A percentile compares a stretch with the other conserved stretches of the same genome.
Evolutionary conservation across 1,140 invertebrate species (phyloP).

Genomic region (Trachelipus rathkii): DNA sequence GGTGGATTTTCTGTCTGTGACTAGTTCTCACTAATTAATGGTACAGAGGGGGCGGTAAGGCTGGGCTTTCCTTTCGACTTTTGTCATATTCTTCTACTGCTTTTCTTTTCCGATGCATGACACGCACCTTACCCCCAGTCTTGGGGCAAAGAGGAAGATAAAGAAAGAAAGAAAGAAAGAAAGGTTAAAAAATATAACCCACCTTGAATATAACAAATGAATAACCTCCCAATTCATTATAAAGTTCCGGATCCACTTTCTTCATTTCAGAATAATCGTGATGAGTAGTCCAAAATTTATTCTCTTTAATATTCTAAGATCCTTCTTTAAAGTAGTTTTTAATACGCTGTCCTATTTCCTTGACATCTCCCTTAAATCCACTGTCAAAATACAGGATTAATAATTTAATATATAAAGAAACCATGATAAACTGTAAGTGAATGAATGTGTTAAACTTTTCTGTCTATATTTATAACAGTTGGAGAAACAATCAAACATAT

Average conservation of each 20-base stretch:
- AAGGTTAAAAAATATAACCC: neutral
- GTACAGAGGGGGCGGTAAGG: too few relatives aligned
- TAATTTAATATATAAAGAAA: neutral
- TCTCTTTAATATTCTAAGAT: constrained; percentile 27
- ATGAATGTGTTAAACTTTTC: too few relatives aligned
- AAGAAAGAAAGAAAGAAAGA: too few relatives aligned
- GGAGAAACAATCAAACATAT: too few relatives aligned
- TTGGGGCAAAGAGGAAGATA: too few relatives aligned
- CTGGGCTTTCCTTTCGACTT: too few relatives aligned
- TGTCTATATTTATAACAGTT: too few relatives aligned
- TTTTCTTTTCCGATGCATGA: too few relatives aligned
- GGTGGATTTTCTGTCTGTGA: too few relatives aligned
- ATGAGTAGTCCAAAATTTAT: constrained; percentile 33
- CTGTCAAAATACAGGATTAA: neutral
- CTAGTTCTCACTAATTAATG: too few relatives aligned
- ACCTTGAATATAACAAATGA: constrained; percentile 38
- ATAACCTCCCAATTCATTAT: constrained; percentile 24
- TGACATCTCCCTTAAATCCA: neutral
- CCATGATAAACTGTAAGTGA: neutral
- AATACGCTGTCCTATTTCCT: neutral
- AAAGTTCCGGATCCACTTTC: constrained; percentile 26
- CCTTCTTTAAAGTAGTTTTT: neutral
- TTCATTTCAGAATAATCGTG: constrained; percentile 33
- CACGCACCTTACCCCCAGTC: too few relatives aligned
- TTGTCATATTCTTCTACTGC: too few relatives aligned